Evolutionary conservation across 1,140 invertebrate species (phyloP).

Genomic region (Sycophaga agraensis): DNA sequence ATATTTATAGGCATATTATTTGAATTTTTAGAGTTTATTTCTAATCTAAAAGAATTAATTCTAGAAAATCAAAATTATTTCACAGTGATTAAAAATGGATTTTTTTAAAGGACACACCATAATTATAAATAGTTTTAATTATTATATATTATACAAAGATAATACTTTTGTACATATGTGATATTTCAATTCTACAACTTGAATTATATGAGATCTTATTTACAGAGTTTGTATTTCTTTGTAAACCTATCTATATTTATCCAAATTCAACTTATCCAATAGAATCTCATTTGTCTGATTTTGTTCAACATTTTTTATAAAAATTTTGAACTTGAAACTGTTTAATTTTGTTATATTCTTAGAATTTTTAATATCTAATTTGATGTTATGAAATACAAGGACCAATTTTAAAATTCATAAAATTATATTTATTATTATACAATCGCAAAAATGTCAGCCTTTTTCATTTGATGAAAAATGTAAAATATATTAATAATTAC

Average conservation of each 20-base stretch:
- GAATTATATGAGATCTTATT: constrained; percentile 46
- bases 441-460: constrained; percentile 3
- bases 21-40: no score
- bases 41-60: constrained; percentile 9
- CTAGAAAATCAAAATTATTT: constrained; percentile 1
- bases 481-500: constrained; percentile 16
- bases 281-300: no score
- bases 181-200: constrained; percentile 40
- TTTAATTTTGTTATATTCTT: no score
- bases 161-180: constrained; percentile 49
- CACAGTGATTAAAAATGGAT: constrained; percentile 4
- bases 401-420: constrained; percentile 29
- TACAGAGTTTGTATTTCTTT: no score
- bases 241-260: no score
- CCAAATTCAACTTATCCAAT: no score
- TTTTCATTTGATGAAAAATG: constrained; percentile 15
- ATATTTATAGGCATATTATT: no score
- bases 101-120: constrained; percentile 9
- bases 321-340: no score
- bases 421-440: constrained; percentile 31
- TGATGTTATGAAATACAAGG: no score
- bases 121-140: constrained; percentile 20
- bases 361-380: no score
- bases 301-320: no score
- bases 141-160: constrained; percentile 41